Evolutionary conservation across 2,888 invertebrate species (phyloP).

Genomic region (Arctia plantaginis): DNA sequence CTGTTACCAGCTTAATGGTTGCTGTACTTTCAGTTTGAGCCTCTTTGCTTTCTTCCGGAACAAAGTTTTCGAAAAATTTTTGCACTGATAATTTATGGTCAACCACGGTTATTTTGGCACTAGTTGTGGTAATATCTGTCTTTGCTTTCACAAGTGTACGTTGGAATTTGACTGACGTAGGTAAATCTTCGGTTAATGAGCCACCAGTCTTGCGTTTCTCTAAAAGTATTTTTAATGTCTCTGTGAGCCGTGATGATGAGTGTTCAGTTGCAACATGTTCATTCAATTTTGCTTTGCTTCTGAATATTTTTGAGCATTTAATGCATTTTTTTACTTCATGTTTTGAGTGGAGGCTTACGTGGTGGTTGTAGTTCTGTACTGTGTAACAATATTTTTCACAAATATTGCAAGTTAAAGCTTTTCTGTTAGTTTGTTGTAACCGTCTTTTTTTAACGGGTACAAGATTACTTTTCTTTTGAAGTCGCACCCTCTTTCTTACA

Average conservation of each 20-base stretch:
- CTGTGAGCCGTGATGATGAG: slow-evolving; percentile 68
- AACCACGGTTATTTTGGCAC: slow-evolving; percentile 58
- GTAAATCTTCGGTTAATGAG: slow-evolving; percentile 32
- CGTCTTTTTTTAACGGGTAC: not conserved
- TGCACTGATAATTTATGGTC: slow-evolving; percentile 64
- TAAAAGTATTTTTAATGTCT: slow-evolving; percentile 71
- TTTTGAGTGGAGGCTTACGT: slow-evolving; percentile 68
- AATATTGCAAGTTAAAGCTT: slow-evolving; percentile 60
- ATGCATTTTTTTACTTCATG: slow-evolving; percentile 67
- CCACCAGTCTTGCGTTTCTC: slow-evolving; percentile 63
- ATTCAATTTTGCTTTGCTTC: slow-evolving; percentile 58
- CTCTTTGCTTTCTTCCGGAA: slow-evolving; percentile 62
- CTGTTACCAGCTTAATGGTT: slow-evolving; percentile 51
- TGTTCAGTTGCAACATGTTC: slow-evolving; percentile 66
- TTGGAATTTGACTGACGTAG: slow-evolving; percentile 54
- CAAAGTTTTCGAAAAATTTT: slow-evolving; percentile 77
- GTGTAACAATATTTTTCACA: slow-evolving; percentile 79
- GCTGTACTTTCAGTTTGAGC: slow-evolving; percentile 38
- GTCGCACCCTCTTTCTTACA: slow-evolving; percentile 42
- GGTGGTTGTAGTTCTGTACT: slow-evolving; percentile 75
- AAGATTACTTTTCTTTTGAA: slow-evolving; percentile 16
- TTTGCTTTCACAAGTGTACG: slow-evolving; percentile 66
- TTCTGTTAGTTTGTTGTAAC: not conserved
- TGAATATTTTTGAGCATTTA: slow-evolving; percentile 68
- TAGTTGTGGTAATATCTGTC: slow-evolving; percentile 10